Conservation (phyloP, 2,113 vertebrate species). For the Bagarius yarrelli region DNA sequence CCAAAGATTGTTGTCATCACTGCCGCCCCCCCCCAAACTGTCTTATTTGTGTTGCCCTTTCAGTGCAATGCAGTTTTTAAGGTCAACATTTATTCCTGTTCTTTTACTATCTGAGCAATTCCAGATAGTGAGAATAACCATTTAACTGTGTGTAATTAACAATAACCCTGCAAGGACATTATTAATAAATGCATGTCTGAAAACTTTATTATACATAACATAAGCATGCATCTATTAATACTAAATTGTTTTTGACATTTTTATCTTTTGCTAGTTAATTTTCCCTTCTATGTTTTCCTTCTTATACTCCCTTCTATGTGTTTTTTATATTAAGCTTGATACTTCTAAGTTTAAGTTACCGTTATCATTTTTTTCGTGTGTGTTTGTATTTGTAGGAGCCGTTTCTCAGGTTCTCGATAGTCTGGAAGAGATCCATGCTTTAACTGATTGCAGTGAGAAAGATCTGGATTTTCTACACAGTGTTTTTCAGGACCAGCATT, state of each 20-base stretch:
- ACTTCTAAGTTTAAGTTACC: neutral
- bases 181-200: neutral
- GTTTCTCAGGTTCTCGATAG: slow-evolving; percentile 98
- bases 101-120: neutral
- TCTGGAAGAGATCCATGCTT: slow-evolving; percentile 95
- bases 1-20: slow-evolving; percentile 28
- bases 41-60: neutral
- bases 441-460: slow-evolving; percentile 98
- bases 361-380: neutral
- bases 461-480: slow-evolving; percentile 98
- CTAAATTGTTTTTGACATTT: neutral
- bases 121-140: neutral
- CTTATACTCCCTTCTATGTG: too few species aligned
- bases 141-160: slow-evolving; percentile 20
- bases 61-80: neutral
- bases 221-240: slow-evolving; percentile 1
- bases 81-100: neutral
- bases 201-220: neutral
- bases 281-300: too few species aligned
- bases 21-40: too few species aligned
- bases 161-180: neutral
- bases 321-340: neutral
- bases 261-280: slow-evolving; percentile 18
- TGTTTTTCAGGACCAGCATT: slow-evolving; percentile 98
- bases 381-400: slow-evolving; percentile 71